phyloP scores from a whole-genome alignment of 2,888 invertebrate genomes.

The Stegophylla sp. region DNA sequence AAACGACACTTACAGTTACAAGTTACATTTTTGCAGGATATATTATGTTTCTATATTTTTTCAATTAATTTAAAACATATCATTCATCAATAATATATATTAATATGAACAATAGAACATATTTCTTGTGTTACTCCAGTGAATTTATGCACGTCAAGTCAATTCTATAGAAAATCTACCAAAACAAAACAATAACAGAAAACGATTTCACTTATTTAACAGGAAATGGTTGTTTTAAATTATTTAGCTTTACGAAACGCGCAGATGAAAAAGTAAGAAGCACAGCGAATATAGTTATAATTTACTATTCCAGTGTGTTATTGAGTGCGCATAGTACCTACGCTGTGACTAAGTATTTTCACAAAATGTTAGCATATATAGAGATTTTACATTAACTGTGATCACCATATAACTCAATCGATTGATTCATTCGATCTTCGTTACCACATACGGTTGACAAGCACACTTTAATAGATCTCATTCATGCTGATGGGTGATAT shows the following conservation, averaged over 20 bases:
- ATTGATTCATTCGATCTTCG: too few relatives aligned
- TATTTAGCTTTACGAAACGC: background rate
- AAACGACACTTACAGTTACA: too few relatives aligned
- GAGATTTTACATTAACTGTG: too few relatives aligned
- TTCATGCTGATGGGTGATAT: background rate
- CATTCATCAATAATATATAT: background rate
- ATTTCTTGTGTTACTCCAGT: background rate
- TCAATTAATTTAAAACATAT: background rate
- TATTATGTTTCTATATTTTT: background rate
- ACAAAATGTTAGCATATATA: too few relatives aligned
- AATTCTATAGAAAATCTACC: background rate
- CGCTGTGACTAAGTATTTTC: too few relatives aligned
- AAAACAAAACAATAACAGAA: background rate
- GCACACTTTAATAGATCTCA: background rate
- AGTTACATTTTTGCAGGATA: background rate
- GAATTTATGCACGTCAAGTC: background rate
- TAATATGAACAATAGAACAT: background rate
- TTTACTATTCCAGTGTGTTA: too few relatives aligned
- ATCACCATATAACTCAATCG: too few relatives aligned
- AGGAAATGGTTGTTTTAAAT: background rate
- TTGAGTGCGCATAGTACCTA: too few relatives aligned
- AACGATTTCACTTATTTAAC: too few relatives aligned
- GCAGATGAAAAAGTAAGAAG: background rate
- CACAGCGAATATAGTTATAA: too few relatives aligned
- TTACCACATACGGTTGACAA: too few relatives aligned